Conservation (phyloP, 2,113 vertebrate species). For the Antechinus stuartii region DNA sequence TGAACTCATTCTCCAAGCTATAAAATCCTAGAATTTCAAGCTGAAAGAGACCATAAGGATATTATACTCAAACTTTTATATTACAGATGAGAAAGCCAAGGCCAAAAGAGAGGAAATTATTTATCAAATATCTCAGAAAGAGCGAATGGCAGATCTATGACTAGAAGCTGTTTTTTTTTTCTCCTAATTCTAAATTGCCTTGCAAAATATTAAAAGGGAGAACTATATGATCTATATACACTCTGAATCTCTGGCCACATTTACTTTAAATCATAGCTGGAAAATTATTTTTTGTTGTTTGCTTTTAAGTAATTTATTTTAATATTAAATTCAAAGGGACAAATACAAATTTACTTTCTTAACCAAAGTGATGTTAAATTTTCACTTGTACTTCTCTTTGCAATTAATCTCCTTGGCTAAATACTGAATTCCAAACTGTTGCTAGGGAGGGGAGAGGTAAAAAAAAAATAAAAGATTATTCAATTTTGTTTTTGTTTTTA, state of each 20-base stretch:
- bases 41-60: too few species aligned
- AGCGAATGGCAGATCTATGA: not conserved
- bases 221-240: not conserved
- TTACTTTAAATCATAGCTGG: too few species aligned
- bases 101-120: not conserved
- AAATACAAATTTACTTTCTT: not conserved
- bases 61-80: not conserved
- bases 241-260: not conserved
- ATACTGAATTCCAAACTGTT: not conserved
- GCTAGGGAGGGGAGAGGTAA: not conserved
- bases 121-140: not conserved
- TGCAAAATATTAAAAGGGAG: not conserved
- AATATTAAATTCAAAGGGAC: not conserved
- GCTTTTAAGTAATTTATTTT: not conserved
- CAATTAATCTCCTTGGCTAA: not conserved
- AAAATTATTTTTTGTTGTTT: not conserved
- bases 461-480: not conserved
- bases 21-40: too few species aligned
- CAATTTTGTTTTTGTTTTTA: too few species aligned
- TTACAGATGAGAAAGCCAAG: not conserved
- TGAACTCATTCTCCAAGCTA: too few species aligned
- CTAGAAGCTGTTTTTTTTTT: not conserved
- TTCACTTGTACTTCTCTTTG: not conserved
- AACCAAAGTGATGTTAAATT: not conserved
- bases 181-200: not conserved